Base-by-base conservation (phyloP, 92 coral and sea anemone species). In the Epizoanthus stellaris region DNA sequence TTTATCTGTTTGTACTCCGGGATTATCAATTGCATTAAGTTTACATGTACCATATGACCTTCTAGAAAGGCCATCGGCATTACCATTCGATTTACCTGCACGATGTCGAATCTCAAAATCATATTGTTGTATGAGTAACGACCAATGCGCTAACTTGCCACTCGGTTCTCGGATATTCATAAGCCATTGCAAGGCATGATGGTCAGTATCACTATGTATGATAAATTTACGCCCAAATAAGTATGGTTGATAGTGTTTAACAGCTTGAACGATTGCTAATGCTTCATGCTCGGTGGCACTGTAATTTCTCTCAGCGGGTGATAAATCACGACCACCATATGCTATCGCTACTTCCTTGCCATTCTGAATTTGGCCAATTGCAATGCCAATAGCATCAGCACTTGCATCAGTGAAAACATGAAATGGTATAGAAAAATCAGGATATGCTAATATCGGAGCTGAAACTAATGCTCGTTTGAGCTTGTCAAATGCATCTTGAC, bases 341-440 rank as follows among this genome's bases (percentile, higher is more conserved):
- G 36, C 36, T 30, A 30, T 30, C 2, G 36, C 36, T 30, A 30
- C 36, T 30, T 30, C 36, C 36, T 30, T 30, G 36, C 36, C 2
- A 30, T 30, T 30, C 2, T 30, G 36, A 30, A 30, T 30, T 30
- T 30, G 36, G 36, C 36, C 36, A 30, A 30, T 2, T 30, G 36
- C 36, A 2, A 30, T 30, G 2, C 36, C 6, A 30, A 30, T 30
- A 2, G 62, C 90, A 10, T 75, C 82, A 12, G 86, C n/a, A 57
- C 86, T 81, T 6, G 86, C 86, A 67, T 81, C 86, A 4, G 70
- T 75, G 56, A 67, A 81, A 66, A 81, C 65, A 47, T 81, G 76
- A 20, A 82, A 82, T 34, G 57, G 77, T 34, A 34, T 82, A 5
- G 79, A 16, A 54, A 82, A 82, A 52, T 82, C 77, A 3, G 86